These are phyloP conservation scores for Agapornis roseicollis DNA, from an alignment of 2,113 vertebrate species.

Conservation along the genomic window DNA sequence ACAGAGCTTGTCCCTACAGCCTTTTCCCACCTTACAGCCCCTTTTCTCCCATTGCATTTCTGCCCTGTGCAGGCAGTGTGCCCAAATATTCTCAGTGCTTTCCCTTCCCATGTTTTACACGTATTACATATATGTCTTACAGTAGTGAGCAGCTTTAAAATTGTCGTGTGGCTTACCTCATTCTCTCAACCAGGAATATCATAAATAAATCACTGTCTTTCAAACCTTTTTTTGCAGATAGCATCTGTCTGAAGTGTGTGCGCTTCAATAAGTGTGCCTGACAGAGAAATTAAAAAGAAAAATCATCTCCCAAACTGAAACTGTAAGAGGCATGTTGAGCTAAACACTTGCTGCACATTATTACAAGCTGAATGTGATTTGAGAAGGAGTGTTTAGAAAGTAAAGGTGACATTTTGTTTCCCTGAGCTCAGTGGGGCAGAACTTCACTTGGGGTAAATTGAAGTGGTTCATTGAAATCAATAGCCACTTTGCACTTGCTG, in stretches of 20 bases:
- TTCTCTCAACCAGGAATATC: slow-evolving; percentile 52
- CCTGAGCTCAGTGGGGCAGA: slow-evolving; percentile 44
- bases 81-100: neutral
- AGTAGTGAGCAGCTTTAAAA: neutral
- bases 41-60: neutral
- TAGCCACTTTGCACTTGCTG: neutral
- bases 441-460: slow-evolving; percentile 14
- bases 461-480: neutral
- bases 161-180: slow-evolving; percentile 39
- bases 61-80: neutral
- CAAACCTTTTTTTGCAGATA: slow-evolving; percentile 57
- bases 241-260: slow-evolving; percentile 38
- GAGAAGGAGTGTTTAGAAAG: slow-evolving; percentile 48
- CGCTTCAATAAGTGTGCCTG: slow-evolving; percentile 68
- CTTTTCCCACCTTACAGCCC: neutral
- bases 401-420: slow-evolving; percentile 60
- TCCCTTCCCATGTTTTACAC: neutral
- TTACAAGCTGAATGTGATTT: slow-evolving; percentile 45
- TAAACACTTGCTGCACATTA: slow-evolving; percentile 54
- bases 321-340: slow-evolving; percentile 54
- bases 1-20: neutral
- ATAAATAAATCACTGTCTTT: slow-evolving; percentile 70
- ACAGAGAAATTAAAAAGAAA: slow-evolving; percentile 73
- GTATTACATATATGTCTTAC: neutral
- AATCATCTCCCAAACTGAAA: slow-evolving; percentile 63